Evolutionary conservation across 2,113 vertebrate genomes (phyloP).

Genomic region (Sturnus vulgaris): DNA sequence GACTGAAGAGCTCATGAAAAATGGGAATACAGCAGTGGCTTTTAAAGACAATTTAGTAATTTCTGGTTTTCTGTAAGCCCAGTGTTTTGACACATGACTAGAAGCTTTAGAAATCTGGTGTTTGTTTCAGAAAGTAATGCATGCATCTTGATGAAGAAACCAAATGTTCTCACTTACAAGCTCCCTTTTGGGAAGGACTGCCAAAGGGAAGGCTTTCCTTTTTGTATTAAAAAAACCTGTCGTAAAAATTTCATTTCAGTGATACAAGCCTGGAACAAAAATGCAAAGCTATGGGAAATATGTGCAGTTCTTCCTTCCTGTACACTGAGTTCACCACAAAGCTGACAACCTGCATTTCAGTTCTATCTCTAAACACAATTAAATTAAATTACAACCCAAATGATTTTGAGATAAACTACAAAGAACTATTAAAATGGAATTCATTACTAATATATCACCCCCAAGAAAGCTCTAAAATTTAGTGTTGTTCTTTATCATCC

Average conservation of each 20-base stretch:
- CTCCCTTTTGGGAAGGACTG: not conserved
- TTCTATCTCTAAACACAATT: not conserved
- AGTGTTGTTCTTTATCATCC: not conserved
- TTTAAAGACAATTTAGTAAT: not conserved
- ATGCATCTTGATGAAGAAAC: constrained; percentile 30
- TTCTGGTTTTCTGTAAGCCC: not conserved
- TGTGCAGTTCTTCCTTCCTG: not conserved
- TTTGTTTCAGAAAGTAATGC: constrained; percentile 24
- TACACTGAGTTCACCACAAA: not conserved
- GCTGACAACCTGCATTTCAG: not conserved
- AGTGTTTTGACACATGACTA: constrained; percentile 26
- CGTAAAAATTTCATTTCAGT: not conserved
- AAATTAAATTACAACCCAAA: not conserved
- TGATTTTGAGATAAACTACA: not conserved
- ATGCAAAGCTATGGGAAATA: not conserved
- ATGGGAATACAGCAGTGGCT: not conserved
- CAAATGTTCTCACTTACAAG: constrained; percentile 33
- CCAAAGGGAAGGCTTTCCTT: constrained; percentile 26
- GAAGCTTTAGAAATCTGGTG: constrained; percentile 25
- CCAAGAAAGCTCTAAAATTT: not conserved
- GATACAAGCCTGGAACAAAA: constrained; percentile 12
- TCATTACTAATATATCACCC: not conserved
- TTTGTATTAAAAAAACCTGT: not conserved
- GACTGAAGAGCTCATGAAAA: not conserved
- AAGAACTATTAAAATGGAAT: not conserved